phyloP scores from a whole-genome alignment of 2,888 invertebrate species.

The Cephus rjabovi region DNA sequence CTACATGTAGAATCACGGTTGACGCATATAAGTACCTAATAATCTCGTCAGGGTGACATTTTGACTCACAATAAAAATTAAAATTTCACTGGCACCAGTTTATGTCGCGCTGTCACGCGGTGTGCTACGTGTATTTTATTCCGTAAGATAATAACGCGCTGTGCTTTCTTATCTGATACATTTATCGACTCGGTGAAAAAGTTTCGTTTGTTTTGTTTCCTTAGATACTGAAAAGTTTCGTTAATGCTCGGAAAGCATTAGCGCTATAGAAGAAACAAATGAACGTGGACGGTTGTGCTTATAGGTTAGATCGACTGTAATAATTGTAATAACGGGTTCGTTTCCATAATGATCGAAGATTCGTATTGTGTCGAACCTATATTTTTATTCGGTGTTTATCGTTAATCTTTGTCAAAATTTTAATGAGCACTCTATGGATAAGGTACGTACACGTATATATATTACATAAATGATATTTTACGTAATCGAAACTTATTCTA shows the following conservation, averaged over 20 bases:
- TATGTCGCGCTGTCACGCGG: constrained; percentile 2
- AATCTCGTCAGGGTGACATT: not conserved
- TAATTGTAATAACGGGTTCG: not conserved
- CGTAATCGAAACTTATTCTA: not conserved
- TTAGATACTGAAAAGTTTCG: constrained; percentile 15
- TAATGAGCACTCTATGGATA: not conserved
- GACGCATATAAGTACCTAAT: not conserved
- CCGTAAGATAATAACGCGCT: constrained; percentile 50
- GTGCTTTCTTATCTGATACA: constrained; percentile 48
- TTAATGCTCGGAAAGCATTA: not conserved
- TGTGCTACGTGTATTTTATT: constrained; percentile 27
- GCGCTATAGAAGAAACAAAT: not conserved
- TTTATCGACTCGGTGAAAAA: constrained; percentile 45
- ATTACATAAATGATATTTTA: not conserved
- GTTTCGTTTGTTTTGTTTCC: constrained; percentile 42
- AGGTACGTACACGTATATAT: not conserved
- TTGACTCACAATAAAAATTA: constrained; percentile 40
- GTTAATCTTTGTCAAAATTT: not conserved
- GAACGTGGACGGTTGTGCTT: not conserved
- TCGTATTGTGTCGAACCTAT: not conserved
- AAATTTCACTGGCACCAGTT: constrained; percentile 36
- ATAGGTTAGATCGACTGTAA: not conserved
- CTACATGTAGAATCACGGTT: not conserved
- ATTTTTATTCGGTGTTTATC: not conserved
- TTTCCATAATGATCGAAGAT: not conserved